Base-by-base conservation (phyloP, 1,140 invertebrate species). In the Nymphalis io region DNA sequence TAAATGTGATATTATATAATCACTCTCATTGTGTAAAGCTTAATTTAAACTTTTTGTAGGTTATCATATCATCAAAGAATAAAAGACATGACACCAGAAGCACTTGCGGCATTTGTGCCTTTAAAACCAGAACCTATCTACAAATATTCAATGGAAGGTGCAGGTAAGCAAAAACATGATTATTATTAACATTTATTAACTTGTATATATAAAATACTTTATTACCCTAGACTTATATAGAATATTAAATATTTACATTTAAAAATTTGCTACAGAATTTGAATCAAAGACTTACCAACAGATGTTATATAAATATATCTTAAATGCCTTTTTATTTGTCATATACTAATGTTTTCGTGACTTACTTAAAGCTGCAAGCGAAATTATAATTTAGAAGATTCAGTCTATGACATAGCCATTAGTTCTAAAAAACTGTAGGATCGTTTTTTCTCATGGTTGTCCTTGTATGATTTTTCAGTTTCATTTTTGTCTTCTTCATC, bases 1-100 rank as follows among this genome's bases (percentile, higher is more conserved):
- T n/a, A n/a, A n/a, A n/a, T n/a, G n/a, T n/a, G n/a, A n/a, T n/a
- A n/a, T n/a, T n/a, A n/a, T n/a, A n/a, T n/a, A n/a, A n/a, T n/a
- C n/a, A n/a, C n/a, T n/a, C n/a, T n/a, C n/a, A n/a, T 4, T 33
- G 6, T 2, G 10, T 33, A 2, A 33, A 33, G 27, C 27, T 33
- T 33, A 8, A 33, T 33, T 33, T 0, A 23, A 42, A 68, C 74
- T 74, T 65, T 78, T 92, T 94, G 11, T 81, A 98, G 98, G 81
- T 93, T 99, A 64, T 99, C 98, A 3, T 99, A 99, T 92, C 96
- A 98, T 90, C 96, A 99, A 88, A 94, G 98, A 84, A 96, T 99
- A 62, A 94, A 94, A 13, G 98, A 99, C 69, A 97, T 98, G 92
- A 95, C 99, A 81, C 98, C 98, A 33, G 95, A 96, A 81, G 93